Conservation (phyloP, 2,797 vertebrate species). For the Platyrinchus mystaceus region DNA sequence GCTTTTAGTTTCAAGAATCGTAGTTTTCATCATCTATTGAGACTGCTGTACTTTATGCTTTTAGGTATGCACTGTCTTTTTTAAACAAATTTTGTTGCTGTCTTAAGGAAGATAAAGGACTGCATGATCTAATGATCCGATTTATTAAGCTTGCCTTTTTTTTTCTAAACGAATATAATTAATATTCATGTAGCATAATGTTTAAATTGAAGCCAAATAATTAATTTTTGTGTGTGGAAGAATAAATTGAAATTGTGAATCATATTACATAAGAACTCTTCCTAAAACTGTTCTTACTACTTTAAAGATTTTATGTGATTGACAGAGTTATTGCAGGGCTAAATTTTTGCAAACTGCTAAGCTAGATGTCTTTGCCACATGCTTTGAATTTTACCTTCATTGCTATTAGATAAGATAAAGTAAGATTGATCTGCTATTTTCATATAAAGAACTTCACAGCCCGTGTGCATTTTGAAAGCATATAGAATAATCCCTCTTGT, state of each 20-base stretch:
- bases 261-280: background rate
- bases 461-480: background rate
- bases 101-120: background rate
- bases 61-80: background rate
- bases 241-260: background rate
- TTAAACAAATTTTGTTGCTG: background rate
- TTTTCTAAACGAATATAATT: background rate
- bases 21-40: background rate
- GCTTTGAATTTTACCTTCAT: slow-evolving; percentile 10
- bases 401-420: slow-evolving; percentile 19
- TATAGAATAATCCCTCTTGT: background rate
- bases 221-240: background rate
- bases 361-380: background rate
- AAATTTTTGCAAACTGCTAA: background rate
- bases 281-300: background rate
- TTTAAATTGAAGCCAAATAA: background rate
- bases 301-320: background rate
- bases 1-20: background rate
- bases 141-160: background rate
- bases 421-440: slow-evolving; percentile 20
- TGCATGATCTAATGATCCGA: background rate
- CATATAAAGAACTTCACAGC: background rate
- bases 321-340: background rate
- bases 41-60: background rate
- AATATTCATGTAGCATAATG: background rate